Evolutionary conservation across 2,113 vertebrate species (phyloP), one percentile per base, ranked within the genome.

Genomic region (Lasiurus cinereus): DNA sequence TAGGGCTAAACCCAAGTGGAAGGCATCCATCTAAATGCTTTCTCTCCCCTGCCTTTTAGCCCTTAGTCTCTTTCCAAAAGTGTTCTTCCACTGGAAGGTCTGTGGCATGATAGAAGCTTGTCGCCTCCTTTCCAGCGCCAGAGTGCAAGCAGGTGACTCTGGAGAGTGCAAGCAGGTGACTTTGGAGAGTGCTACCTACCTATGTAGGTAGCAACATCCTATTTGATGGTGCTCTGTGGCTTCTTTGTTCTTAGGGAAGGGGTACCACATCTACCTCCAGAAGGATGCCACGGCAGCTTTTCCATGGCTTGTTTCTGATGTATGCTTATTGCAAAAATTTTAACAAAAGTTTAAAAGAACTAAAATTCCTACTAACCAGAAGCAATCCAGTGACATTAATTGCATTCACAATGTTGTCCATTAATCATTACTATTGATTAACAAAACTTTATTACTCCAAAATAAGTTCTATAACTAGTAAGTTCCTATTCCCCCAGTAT

Each of bases 401-500:
- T 72, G 74, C 39, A 39, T 73, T 90, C 73, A 79, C 27, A 72
- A 50, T 13, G 0, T 59, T 83, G 59, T 50, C 79, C 46, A 29
- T 67, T 33, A 39, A 16, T 69, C 54, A 80, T 21, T 29, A 5
- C 74, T 74, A 24, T 70, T 54, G 27, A 74, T 39, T 54, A 62
- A 52, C 54, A 90, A 54, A 52, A 74, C 29, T 10, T 85, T 77
- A 33, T 66, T 33, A 43, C 66, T 54, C 29, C 29, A 73, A 50
- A 56, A 72, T 19, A 85, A 73, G 86, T 79, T 91, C 33, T 86
- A 7, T 74, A 87, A 91, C 18, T 24, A 66, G 79, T 73, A 73
- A n/a, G 54, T 67, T 91, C 18, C 43, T n/a, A 87, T 39, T 86
- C 24, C 67, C 24, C 9, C 10, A 82, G 29, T 5, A 5, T 27